Conservation (phyloP, 2,797 vertebrate species). For the Bryconaethiops microstoma region DNA sequence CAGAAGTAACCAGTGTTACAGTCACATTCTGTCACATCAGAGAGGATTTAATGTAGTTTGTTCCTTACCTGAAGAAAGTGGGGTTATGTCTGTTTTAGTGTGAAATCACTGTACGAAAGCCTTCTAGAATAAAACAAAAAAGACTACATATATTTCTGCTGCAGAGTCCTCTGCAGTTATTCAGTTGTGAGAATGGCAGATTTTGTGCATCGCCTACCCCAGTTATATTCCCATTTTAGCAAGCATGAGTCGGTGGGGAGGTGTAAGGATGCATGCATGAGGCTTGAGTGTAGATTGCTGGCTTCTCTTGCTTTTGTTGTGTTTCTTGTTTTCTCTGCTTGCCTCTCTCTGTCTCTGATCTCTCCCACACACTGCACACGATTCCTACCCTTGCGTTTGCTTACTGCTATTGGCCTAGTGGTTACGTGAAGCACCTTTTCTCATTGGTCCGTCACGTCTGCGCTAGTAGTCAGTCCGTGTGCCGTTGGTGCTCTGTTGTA, state of each 20-base stretch:
- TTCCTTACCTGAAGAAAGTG: background rate
- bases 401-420: slow-evolving; percentile 24
- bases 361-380: slow-evolving; percentile 12
- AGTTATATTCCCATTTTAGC: slow-evolving; percentile 47
- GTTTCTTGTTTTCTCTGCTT: slow-evolving; percentile 23
- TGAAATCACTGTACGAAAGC: background rate
- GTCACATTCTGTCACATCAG: background rate
- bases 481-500: slow-evolving; percentile 24
- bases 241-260: slow-evolving; percentile 40
- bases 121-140: background rate
- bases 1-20: background rate
- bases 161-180: slow-evolving; percentile 3
- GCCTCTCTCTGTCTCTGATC: slow-evolving; percentile 35
- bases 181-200: slow-evolving; percentile 5
- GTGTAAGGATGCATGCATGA: slow-evolving; percentile 32
- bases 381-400: slow-evolving; percentile 9
- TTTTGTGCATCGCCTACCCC: slow-evolving; percentile 18
- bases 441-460: slow-evolving; percentile 36
- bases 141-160: background rate
- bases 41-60: background rate
- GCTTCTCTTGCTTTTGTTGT: slow-evolving; percentile 13
- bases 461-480: slow-evolving; percentile 1
- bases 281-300: slow-evolving; percentile 26
- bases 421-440: background rate
- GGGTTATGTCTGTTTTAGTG: background rate